phyloP scores from a whole-genome alignment of 2,113 vertebrate species.

The Tricholaema leucomelas region DNA sequence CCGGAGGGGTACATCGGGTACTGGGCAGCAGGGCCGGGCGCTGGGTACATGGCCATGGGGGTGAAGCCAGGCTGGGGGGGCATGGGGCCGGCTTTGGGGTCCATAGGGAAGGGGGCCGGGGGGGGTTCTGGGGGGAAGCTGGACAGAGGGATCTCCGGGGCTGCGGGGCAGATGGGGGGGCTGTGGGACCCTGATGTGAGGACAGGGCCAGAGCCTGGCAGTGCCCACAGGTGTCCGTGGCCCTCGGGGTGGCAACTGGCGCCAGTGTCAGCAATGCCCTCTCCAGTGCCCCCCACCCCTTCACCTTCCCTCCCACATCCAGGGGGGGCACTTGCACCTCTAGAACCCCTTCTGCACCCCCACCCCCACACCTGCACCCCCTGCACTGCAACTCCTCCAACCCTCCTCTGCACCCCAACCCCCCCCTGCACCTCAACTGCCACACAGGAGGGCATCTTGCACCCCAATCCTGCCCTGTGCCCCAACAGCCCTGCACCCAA shows the following conservation, averaged over 20 bases:
- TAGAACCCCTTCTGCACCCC: no score
- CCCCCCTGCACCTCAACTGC: no score
- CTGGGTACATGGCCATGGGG: background rate
- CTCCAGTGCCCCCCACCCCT: background rate
- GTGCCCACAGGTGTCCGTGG: background rate
- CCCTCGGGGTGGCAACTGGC: background rate
- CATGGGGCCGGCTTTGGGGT: background rate
- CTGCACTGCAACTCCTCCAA: no score
- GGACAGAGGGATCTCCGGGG: background rate
- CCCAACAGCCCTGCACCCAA: no score
- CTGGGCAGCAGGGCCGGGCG: background rate
- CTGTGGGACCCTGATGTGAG: background rate
- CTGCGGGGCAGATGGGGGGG: background rate
- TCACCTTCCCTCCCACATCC: no score
- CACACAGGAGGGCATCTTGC: no score
- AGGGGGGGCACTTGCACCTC: no score
- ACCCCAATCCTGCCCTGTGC: no score
- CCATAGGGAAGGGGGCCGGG: background rate
- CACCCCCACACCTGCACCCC: background rate
- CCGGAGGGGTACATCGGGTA: constrained; percentile 20
- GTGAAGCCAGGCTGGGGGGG: constrained; percentile 23
- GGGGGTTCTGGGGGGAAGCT: background rate
- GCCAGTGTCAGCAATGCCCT: background rate
- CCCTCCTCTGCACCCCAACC: background rate
- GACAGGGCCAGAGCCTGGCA: background rate